Conservation (phyloP, 2,888 invertebrate genomes). For the Tenthredo distinguenda region DNA sequence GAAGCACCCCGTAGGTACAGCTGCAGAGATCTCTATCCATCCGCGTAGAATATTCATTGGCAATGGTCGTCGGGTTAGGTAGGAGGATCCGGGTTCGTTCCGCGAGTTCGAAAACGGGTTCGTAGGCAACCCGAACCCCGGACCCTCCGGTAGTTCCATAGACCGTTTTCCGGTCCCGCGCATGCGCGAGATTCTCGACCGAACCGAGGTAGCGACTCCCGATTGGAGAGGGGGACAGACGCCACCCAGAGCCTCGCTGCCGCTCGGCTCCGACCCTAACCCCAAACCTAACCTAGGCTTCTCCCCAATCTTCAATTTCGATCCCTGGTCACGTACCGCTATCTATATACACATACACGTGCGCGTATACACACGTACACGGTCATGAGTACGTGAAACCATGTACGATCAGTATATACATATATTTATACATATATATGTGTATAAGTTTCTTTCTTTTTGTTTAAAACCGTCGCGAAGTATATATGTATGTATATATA, state of each 20-base stretch:
- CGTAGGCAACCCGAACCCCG: too few species aligned
- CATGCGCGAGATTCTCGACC: neutral
- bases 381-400: neutral
- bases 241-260: neutral
- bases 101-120: neutral
- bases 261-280: neutral
- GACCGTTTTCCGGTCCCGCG: neutral
- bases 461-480: neutral
- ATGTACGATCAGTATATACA: neutral
- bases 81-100: neutral
- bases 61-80: neutral
- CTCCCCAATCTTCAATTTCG: slow-evolving; percentile 54
- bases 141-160: too few species aligned
- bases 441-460: neutral
- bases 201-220: neutral
- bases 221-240: neutral
- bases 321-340: slow-evolving; percentile 50
- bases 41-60: neutral
- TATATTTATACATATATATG: neutral
- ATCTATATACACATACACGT: neutral
- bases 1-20: neutral
- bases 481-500: neutral
- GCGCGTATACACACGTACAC: neutral
- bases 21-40: neutral
- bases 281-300: slow-evolving; percentile 2